phyloP scores from a whole-genome alignment of 2,797 vertebrate genomes.

The Labroides dimidiatus region DNA sequence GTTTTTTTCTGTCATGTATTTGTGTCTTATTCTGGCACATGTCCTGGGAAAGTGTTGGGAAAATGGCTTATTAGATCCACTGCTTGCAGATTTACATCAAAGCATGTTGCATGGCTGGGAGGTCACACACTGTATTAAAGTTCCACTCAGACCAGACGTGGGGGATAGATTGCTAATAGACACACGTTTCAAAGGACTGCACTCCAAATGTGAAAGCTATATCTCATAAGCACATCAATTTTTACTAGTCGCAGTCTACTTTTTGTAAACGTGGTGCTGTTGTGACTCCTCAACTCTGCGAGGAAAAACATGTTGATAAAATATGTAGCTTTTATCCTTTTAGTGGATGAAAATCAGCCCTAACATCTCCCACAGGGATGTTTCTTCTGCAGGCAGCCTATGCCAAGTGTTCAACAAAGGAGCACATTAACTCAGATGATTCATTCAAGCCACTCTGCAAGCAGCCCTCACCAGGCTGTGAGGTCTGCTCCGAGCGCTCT shows the following conservation, averaged over 20 bases:
- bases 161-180: conserved; percentile 41
- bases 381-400: conserved; percentile 63
- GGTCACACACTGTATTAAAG: conserved; percentile 23
- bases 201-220: conserved; percentile 35
- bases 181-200: conserved; percentile 23
- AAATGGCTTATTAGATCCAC: conserved; percentile 47
- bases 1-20: conserved; percentile 41
- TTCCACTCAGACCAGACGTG: conserved; percentile 14
- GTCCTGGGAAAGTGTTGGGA: conserved; percentile 59
- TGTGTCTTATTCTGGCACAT: conserved; percentile 51
- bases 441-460: conserved; percentile 67
- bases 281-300: conserved; percentile 8
- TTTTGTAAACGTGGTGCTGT: conserved; percentile 31
- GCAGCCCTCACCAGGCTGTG: conserved; percentile 55
- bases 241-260: conserved; percentile 19
- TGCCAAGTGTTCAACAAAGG: conserved; percentile 79
- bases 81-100: conserved; percentile 61
- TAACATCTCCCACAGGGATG: conserved; percentile 64
- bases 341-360: conserved; percentile 62
- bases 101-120: conserved; percentile 32
- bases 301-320: conserved; percentile 35
- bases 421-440: conserved; percentile 71
- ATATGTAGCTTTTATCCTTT: conserved; percentile 49
- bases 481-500: conserved; percentile 42
- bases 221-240: conserved; percentile 11